Conservation (phyloP, 2,888 invertebrate genomes). For the Lumbricus terrestris region DNA sequence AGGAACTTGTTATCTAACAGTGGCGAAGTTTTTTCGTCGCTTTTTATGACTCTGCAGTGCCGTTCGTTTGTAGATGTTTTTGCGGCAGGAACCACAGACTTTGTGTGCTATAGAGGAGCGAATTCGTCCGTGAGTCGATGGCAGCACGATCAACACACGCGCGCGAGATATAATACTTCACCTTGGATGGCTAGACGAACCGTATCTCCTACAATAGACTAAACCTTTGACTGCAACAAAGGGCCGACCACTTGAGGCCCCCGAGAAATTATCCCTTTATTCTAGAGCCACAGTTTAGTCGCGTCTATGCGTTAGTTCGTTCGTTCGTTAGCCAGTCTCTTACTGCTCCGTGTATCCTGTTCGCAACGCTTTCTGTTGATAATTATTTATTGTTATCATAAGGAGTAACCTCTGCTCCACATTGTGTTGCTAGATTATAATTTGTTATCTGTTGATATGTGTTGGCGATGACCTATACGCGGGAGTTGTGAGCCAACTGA, state of each 20-base stretch:
- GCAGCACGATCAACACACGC: neutral
- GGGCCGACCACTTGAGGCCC: neutral
- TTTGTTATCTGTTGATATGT: no score
- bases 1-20: neutral
- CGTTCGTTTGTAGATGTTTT: slow-evolving; percentile 3
- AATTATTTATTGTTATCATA: no score
- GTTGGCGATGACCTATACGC: no score
- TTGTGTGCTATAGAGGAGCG: neutral
- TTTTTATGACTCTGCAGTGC: neutral
- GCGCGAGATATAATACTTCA: neutral
- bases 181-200: neutral
- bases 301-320: neutral
- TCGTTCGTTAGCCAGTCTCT: neutral
- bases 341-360: no score
- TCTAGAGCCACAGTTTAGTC: neutral
- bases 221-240: slow-evolving; percentile 3
- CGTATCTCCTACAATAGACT: neutral
- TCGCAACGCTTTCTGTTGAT: no score
- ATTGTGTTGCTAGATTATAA: no score
- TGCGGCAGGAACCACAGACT: neutral
- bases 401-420: no score
- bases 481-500: no score
- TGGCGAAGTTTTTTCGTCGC: neutral
- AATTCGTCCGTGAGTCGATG: neutral
- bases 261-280: neutral